These are phyloP conservation scores for Danio aesculapii DNA, from an alignment of 2,797 vertebrate species.

Conservation along the genomic window DNA sequence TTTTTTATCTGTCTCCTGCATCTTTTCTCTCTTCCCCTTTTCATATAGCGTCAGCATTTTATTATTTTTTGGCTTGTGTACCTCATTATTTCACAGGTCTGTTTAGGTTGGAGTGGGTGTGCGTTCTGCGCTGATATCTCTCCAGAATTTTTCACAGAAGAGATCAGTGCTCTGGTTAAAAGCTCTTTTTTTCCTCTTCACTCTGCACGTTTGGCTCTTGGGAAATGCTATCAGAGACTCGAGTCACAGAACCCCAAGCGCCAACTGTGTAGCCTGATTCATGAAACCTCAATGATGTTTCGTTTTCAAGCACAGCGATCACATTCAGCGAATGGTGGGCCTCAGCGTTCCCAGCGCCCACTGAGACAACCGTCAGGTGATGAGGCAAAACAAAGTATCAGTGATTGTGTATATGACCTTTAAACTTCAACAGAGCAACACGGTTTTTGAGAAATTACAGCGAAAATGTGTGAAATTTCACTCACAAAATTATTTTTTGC, in stretches of 20 bases:
- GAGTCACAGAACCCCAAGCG: constrained; percentile 17
- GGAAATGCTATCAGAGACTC: constrained; percentile 33
- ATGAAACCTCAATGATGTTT: constrained; percentile 33
- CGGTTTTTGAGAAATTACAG: neutral
- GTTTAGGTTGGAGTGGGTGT: constrained; percentile 67
- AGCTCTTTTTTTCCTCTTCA: constrained; percentile 19
- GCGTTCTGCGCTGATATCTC: constrained; percentile 60
- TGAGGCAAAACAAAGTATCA: constrained; percentile 29
- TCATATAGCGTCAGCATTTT: neutral
- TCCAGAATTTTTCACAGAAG: constrained; percentile 41
- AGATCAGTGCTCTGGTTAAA: constrained; percentile 31
- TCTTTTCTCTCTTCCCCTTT: constrained; percentile 25
- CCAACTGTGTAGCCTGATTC: constrained; percentile 38
- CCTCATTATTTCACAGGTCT: constrained; percentile 65
- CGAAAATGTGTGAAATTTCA: neutral
- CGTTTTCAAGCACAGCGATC: constrained; percentile 21
- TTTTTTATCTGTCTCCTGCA: constrained; percentile 41
- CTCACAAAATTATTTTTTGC: no score
- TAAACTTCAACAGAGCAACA: constrained; percentile 3
- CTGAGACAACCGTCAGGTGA: constrained; percentile 4
- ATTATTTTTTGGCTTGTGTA: constrained; percentile 24
- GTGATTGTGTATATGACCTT: constrained; percentile 18
- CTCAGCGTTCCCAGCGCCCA: constrained; percentile 29
- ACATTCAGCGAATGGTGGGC: constrained; percentile 52
- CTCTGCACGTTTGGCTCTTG: constrained; percentile 33